Percentiles rank a stretch among this genome's conserved stretches.
phyloP scores from a whole-genome alignment of 2,113 vertebrate genomes.

The Ammodytes marinus region DNA sequence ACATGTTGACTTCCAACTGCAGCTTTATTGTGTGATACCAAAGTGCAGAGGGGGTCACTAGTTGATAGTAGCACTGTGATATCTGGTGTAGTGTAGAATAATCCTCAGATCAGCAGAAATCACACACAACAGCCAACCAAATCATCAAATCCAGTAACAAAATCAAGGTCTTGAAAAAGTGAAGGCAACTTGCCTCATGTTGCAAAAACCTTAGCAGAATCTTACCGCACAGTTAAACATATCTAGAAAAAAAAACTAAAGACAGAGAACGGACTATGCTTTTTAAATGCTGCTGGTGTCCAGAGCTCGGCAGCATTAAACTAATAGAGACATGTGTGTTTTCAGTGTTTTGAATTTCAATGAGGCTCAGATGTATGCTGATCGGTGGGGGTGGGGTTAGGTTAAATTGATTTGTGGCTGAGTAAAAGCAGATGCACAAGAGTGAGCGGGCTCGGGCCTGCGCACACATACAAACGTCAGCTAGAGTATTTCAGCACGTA shows the following conservation, averaged over 20 bases:
- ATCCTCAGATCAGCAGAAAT: conserved; percentile 1
- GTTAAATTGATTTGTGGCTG: conserved; percentile 75
- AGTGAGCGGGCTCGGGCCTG: conserved; percentile 20
- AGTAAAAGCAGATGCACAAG: conserved; percentile 72
- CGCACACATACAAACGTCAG: conserved; percentile 17
- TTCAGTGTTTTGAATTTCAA: conserved; percentile 75
- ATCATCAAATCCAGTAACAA: conserved; percentile 3
- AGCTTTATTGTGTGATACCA: not conserved
- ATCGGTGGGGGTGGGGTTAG: conserved; percentile 36
- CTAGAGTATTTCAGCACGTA: not conserved
- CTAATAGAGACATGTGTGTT: conserved; percentile 71
- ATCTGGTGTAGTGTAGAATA: conserved; percentile 8
- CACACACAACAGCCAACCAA: not conserved
- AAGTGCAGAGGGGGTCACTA: not conserved
- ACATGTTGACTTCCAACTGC: not conserved
- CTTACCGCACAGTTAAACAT: not conserved
- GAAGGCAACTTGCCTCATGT: not conserved
- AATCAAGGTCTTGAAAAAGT: conserved; percentile 7
- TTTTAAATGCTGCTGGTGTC: conserved; percentile 19
- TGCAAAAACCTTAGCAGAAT: not conserved
- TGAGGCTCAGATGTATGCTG: conserved; percentile 57
- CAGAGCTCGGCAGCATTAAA: conserved; percentile 51
- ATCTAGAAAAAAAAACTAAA: not conserved
- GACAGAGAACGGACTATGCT: not conserved
- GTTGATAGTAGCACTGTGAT: conserved; percentile 10